Evolutionary conservation across 2,888 invertebrate genomes (phyloP), one percentile per base, ranked within the genome.

Genomic region (Drosophila algonquin): DNA sequence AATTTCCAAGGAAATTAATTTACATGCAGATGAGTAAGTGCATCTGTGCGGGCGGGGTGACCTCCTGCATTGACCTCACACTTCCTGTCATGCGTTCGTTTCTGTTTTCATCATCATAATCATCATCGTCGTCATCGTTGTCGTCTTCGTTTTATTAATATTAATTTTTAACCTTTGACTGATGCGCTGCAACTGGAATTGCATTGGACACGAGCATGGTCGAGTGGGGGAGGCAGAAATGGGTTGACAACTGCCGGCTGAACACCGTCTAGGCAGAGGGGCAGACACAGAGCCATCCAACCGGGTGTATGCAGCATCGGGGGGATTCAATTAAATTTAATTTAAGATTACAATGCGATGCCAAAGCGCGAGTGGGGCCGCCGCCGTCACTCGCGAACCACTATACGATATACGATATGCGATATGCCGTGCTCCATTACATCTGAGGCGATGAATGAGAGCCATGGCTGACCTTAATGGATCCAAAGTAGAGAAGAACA

Each of bases 301-400:
- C 10, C 32, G 10, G 12, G 12, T 14, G 40, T 1, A 40, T 1
- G 47, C 67, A 69, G 69, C 75, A 84, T 75, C 80, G 86, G 89
- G 82, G 84, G 82, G 84, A 87, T 90, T 90, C 90, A 90, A 90
- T 90, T 90, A 90, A 90, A 90, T 89, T 90, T 90, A 90, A 90
- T 90, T 90, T 90, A 90, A 84, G 88, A 89, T 89, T 86, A 83
- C 89, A 89, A 82, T 83, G 73, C 76, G 56, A 69, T 59, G 76
- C 63, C 59, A 61, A 62, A 70, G 69, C 72, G 83, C 84, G 68
- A 67, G 63, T 64, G 71, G 51, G 55, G 63, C 55, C 30, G 57
- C 14, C 54, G 40, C 53, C 30, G 62, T 9, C 54, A 27, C 45
- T 45, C 24, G 44, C 54, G 40, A 3, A n/a, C 50, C n/a, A 51